Evolutionary conservation across 1,140 invertebrate species (phyloP), one percentile per base, ranked within the genome.

Genomic region (Caenorhabditis remanei): DNA sequence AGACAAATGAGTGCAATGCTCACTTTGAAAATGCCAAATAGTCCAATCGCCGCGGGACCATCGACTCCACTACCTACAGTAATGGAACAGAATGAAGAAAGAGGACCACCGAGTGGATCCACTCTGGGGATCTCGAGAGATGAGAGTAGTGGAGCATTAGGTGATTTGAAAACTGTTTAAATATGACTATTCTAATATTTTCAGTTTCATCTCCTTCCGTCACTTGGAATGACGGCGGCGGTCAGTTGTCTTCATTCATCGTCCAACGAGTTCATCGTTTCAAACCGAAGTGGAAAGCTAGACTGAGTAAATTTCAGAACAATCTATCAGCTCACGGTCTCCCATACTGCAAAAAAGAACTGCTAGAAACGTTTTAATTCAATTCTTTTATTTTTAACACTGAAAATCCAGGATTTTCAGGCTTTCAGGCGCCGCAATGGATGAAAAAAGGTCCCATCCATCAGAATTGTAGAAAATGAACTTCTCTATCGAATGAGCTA

Each of bases 211-310:
- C 84, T 8, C 61, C 84, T 11, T 40, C 9, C 43, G 46, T 63
- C 8, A 21, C 21, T n/a, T 50, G 61, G 63, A 85, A 85, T 19
- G 85, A 67, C 13, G 63, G 48, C 1, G 46, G 55, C 4, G 85
- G 67, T 40, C 46, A 55, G n/a, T 19, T 85, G 16, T 85, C 67
- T 41, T 85, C 63, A 14, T 85, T 85, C 50, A 58, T 53, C 19
- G 85, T 85, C 14, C 41, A 75, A 41, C n/a, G 85, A 11, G 46
- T 85, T 40, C 85, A 85, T 40, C 55, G 53, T 32, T 75, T 75
- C 48, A 85, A 85, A 7, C 85, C 85, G 40, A 71, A 79, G 48
- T 85, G 85, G 85, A 75, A 48, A 24, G 85, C 85, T 13, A 75
- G 61, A 4, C 32, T 85, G 3, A 40, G 84, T 85, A 21, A 21